These are phyloP conservation scores for Lottia scabra DNA, from an alignment of 2,888 invertebrate species.

Conservation along the genomic window DNA sequence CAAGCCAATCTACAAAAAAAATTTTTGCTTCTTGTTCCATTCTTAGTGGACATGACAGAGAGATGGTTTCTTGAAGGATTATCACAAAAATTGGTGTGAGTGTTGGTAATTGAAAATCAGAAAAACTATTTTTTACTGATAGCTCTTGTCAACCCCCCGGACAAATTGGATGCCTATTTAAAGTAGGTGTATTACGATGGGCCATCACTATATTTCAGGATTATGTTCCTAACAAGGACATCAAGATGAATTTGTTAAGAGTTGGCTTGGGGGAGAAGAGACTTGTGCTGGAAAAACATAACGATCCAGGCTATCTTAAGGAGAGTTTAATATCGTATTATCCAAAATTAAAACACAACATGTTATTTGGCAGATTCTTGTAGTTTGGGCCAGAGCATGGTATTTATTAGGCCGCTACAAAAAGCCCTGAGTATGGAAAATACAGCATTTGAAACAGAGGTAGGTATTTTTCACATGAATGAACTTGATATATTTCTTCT, in stretches of 20 bases:
- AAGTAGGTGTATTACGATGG: too few species aligned
- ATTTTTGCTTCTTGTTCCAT: too few species aligned
- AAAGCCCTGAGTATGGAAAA: background rate
- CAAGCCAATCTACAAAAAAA: too few species aligned
- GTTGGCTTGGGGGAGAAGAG: background rate
- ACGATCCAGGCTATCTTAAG: background rate
- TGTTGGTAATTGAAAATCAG: too few species aligned
- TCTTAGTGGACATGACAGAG: too few species aligned
- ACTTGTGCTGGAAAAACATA: background rate
- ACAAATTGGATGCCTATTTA: too few species aligned
- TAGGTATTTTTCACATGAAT: too few species aligned
- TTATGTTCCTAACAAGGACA: background rate
- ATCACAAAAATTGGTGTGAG: too few species aligned
- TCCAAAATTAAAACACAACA: background rate
- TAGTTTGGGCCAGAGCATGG: background rate
- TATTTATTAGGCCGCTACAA: background rate
- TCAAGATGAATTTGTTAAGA: background rate
- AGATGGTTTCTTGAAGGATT: too few species aligned
- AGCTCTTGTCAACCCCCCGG: too few species aligned
- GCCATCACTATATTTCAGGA: background rate
- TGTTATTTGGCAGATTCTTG: background rate
- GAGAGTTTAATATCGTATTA: background rate
- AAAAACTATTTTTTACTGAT: too few species aligned
- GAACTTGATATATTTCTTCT: too few species aligned
- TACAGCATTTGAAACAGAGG: background rate